Base-by-base conservation (phyloP, 2,113 vertebrate genomes). In the Plectropomus leopardus region DNA sequence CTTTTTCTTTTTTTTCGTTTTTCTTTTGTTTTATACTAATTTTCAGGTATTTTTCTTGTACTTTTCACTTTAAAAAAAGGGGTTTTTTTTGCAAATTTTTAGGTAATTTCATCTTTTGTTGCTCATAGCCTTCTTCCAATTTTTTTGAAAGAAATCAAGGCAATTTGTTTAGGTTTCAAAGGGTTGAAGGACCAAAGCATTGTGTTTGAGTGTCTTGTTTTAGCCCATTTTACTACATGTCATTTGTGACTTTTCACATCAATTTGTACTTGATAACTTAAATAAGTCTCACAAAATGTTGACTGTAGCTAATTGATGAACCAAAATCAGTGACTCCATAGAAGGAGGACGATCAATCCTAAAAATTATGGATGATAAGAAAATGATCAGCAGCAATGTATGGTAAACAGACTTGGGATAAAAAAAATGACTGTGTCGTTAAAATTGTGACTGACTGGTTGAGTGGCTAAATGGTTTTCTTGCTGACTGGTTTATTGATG, bases 391-490 rank as follows among this genome's bases (percentile, higher is more conserved):
- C n/a, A 63, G 21, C 7, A 76, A 68, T 48, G 24, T 51, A 24
- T 5, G 45, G 40, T 36, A 42, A 78, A 60, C 19, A 59, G 4
- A 32, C 55, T 21, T 16, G 28, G 32, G 7, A 23, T 53, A 51
- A 45, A 47, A 47, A 19, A 5, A 23, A 15, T 6, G 1, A 3
- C 6, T 24, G 55, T 30, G 26, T 24, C 45, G 15, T 75, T 72
- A n/a, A 23, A 10, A 64, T 50, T 9, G 19, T 54, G 42, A 66
- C 60, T 45, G 23, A 58, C 51, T 59, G 45, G 68, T 68, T 67
- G 3, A 72, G 45, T 59, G 19, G 16, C 9, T 42, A 47, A 82
- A 45, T 58, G 36, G 36, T 76, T 87, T 54, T 53, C 7, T 50
- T 17, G 4, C 16, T 68, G 17, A 44, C 14, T 64, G 53, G 13